A percentile compares a stretch with the other conserved stretches of the same genome.
These are phyloP conservation scores for Ophraella communa DNA, from an alignment of 2,888 invertebrate species.

Conservation along the genomic window DNA sequence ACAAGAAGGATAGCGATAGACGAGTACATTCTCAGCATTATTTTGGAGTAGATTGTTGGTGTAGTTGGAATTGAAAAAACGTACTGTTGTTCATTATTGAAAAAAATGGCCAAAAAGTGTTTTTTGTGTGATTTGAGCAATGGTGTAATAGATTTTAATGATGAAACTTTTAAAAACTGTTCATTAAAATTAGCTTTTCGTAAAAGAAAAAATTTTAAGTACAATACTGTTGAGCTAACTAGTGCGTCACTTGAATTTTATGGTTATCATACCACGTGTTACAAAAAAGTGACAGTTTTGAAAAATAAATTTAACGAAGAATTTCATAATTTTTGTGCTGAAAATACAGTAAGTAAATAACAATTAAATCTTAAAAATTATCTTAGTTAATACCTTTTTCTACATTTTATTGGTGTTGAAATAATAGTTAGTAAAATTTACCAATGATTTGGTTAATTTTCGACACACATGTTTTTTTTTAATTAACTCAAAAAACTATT, in stretches of 20 bases:
- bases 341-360: constrained; percentile 33
- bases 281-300: constrained; percentile 35
- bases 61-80: not conserved
- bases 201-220: constrained; percentile 35
- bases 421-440: constrained; percentile 21
- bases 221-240: constrained; percentile 26
- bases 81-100: constrained; percentile 3
- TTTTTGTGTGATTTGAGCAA: not conserved
- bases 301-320: constrained; percentile 34
- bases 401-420: constrained; percentile 3
- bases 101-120: constrained; percentile 10
- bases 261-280: constrained; percentile 35
- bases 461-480: constrained; percentile 13
- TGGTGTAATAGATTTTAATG: constrained; percentile 29
- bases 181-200: constrained; percentile 29
- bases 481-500: constrained; percentile 6
- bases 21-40: constrained; percentile 3
- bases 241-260: constrained; percentile 6
- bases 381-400: constrained; percentile 9
- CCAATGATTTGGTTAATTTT: constrained; percentile 12
- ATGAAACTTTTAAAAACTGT: constrained; percentile 26
- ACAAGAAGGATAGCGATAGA: constrained; percentile 14
- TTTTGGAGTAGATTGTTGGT: constrained; percentile 15
- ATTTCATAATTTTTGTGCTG: constrained; percentile 29
- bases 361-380: constrained; percentile 27